Base-by-base conservation (phyloP, 2,888 invertebrate species). In the Pheosia gnoma region DNA sequence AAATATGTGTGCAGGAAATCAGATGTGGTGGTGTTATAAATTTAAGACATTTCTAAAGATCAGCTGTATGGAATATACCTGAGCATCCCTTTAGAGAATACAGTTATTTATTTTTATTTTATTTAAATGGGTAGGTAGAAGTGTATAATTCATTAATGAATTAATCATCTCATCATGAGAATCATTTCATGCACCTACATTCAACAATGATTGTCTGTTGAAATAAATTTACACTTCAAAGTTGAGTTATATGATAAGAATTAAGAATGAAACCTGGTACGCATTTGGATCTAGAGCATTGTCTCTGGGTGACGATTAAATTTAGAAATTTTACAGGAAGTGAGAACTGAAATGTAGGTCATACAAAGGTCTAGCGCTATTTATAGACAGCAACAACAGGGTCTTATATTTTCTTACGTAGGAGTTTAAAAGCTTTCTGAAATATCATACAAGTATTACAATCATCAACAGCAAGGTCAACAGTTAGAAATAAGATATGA, bases 251-350 rank as follows among this genome's bases (percentile, higher is more conserved):
- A 65, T 66, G 49, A 9, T n/a, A 60, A 57, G 60, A 59, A 70
- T 59, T 72, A 63, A 65, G 71, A 65, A 59, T 71, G 63, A 60
- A 70, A 60, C 70, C 63, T 60, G 62, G 61, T 67, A 61, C 65
- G 69, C 52, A 67, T 71, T 71, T 59, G 60, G 74, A 86, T 85
- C 70, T 82, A 80, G 86, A 81, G 65, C 84, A 85, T 78, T 83
- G 80, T 84, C 83, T 83, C 79, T 79, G 72, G 77, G 82, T 83
- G 85, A 84, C 80, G 85, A 80, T 82, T 87, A 87, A 83, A 87
- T 83, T 83, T 89, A 90, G 88, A 85, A 80, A 80, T 85, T 74
- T 75, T 84, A 81, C 81, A 89, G 88, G 89, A 90, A 89, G 86
- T 84, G 79, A 70, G 69, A 74, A 80, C 72, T 69, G 73, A 82